A percentile compares a stretch with the other conserved stretches of the same genome.
These are phyloP conservation scores for Drosophila mojavensis DNA, from an alignment of 1,140 invertebrate genomes.

Conservation along the genomic window DNA sequence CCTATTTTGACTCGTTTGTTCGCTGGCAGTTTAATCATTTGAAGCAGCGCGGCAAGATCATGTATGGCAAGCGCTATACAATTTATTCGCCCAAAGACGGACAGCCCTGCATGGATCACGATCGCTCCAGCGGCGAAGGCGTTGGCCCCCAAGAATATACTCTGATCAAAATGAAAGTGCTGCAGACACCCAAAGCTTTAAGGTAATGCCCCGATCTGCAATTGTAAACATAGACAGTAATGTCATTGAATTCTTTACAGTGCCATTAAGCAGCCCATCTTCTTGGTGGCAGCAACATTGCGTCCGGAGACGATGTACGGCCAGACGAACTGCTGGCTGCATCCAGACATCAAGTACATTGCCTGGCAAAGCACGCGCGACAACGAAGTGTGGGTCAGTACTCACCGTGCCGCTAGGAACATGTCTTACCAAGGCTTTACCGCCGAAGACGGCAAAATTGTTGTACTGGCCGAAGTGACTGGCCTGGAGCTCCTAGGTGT, in stretches of 20 bases:
- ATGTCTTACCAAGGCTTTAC: constrained; percentile 98
- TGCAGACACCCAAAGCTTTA: constrained; percentile 90
- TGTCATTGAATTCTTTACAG: constrained; percentile 11
- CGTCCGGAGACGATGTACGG: constrained; percentile 99
- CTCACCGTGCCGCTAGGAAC: constrained; percentile 94
- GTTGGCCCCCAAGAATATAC: constrained; percentile 99
- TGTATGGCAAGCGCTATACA: constrained; percentile 98
- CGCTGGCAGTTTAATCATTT: constrained; percentile 97
- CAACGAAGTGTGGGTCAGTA: constrained; percentile 94
- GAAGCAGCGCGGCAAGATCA: constrained; percentile 94
- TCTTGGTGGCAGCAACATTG: constrained; percentile 97
- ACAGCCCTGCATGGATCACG: constrained; percentile 99
- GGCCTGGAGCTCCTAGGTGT: constrained; percentile 93
- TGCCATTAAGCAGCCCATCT: constrained; percentile 63
- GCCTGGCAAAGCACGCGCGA: constrained; percentile 89
- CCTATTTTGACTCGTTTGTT: constrained; percentile 99
- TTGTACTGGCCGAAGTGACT: constrained; percentile 88
- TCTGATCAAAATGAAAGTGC: constrained; percentile 96
- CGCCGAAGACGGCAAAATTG: constrained; percentile 90
- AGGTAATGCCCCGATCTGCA: constrained; percentile 84
- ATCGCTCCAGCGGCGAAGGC: constrained; percentile 97
- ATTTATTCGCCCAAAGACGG: constrained; percentile 98
- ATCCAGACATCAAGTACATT: constrained; percentile 97
- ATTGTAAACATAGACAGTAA: neutral
- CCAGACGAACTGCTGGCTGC: constrained; percentile 99